A percentile compares a stretch with the other conserved stretches of the same genome.
phyloP scores from a whole-genome alignment of 2,113 vertebrate genomes.

The Condylura cristata region DNA sequence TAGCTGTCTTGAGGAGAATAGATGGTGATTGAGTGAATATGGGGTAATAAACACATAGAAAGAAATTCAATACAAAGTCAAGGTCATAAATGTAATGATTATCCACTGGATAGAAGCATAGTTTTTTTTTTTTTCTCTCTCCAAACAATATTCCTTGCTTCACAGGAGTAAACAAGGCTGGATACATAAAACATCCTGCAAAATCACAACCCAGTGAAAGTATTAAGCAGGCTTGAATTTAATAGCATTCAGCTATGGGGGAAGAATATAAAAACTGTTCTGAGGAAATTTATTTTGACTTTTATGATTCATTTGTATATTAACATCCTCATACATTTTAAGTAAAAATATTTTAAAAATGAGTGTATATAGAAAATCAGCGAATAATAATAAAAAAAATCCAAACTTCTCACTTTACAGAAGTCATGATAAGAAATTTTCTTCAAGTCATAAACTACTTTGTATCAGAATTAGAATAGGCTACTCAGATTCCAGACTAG shows the following conservation, averaged over 20 bases:
- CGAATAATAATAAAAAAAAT: slow-evolving; percentile 50
- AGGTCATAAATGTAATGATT: slow-evolving; percentile 62
- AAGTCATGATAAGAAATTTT: neutral
- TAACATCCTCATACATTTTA: slow-evolving; percentile 52
- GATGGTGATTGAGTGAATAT: slow-evolving; percentile 60
- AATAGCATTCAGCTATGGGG: slow-evolving; percentile 32
- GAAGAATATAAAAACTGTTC: slow-evolving; percentile 46
- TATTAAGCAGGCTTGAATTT: slow-evolving; percentile 48
- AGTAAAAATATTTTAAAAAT: slow-evolving; percentile 52
- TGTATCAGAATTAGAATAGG: neutral
- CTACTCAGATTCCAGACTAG: neutral
- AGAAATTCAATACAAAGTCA: slow-evolving; percentile 63
- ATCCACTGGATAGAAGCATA: slow-evolving; percentile 37
- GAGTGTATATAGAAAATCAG: neutral
- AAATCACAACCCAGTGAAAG: slow-evolving; percentile 57
- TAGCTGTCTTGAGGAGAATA: slow-evolving; percentile 34
- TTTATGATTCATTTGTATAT: neutral
- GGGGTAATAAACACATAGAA: slow-evolving; percentile 61
- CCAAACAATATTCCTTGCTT: slow-evolving; percentile 57
- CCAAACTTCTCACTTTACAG: slow-evolving; percentile 15
- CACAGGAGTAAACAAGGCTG: slow-evolving; percentile 56
- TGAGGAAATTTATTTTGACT: slow-evolving; percentile 47
- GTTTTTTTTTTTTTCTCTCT: neutral
- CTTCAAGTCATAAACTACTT: neutral
- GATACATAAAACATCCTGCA: slow-evolving; percentile 54